These are phyloP conservation scores for Tipula confusa DNA, from an alignment of 2,888 invertebrate genomes.

Conservation along the genomic window DNA sequence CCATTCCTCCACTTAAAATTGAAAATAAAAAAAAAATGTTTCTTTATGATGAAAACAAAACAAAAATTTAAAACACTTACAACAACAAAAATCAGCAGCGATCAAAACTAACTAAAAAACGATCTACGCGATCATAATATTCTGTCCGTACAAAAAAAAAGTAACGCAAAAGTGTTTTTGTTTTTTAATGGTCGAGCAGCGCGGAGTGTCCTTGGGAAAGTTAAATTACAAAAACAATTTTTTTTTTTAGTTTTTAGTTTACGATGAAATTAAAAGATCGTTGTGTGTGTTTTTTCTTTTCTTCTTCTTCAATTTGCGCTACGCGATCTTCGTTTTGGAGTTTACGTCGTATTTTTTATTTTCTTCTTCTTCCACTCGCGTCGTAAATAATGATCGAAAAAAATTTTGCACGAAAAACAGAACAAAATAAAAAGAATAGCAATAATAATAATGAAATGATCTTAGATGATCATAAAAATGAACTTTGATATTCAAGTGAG, in stretches of 20 bases:
- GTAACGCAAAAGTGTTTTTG: neutral
- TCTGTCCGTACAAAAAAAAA: neutral
- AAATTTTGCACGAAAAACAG: slow-evolving; percentile 1
- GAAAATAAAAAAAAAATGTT: neutral
- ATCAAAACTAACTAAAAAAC: neutral
- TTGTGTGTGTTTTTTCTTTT: neutral
- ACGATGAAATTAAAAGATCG: slow-evolving; percentile 20
- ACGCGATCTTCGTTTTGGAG: neutral
- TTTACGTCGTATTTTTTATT: neutral
- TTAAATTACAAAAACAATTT: neutral
- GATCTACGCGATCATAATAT: slow-evolving; percentile 15
- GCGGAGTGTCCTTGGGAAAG: slow-evolving; percentile 12
- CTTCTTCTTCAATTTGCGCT: neutral
- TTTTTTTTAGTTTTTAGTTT: neutral
- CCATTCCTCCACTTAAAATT: neutral
- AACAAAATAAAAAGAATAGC: too few relatives aligned
- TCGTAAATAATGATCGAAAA: neutral
- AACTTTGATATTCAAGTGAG: slow-evolving; percentile 5
- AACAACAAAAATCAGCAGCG: neutral
- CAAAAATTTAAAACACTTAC: neutral
- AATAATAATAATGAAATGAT: neutral
- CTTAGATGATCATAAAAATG: slow-evolving; percentile 12
- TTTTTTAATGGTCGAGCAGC: neutral
- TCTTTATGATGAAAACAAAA: neutral
- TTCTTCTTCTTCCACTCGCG: neutral